Base-by-base conservation (phyloP, 2,113 vertebrate species). In the Pluvianellus socialis region DNA sequence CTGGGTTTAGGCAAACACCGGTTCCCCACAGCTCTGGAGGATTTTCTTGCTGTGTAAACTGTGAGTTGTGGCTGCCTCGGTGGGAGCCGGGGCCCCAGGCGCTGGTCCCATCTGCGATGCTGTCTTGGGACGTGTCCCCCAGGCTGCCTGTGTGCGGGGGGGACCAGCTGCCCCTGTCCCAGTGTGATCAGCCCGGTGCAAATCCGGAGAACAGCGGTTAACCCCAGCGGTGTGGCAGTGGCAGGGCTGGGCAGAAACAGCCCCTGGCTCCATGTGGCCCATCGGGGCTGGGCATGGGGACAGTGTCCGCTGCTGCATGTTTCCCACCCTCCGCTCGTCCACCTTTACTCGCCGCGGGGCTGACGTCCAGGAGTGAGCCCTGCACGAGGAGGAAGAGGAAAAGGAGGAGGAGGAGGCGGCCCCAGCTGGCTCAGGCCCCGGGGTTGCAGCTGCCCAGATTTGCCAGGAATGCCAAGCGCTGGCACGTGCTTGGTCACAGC, bases 401-500 rank as follows among this genome's bases (percentile, higher is more conserved):
- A 42, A 73, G 30, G 14, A 45, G 47, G 56, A 86, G 71, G 49
- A 42, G 35, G 40, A 65, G 76, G 45, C 38, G 19, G 56, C 70
- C 89, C 28, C 40, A 63, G 56, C 67, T 94, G 83, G 65, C 89
- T 79, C 53, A 30, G 58, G 44, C 26, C 52, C 56, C 56, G 23
- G 66, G n/a, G 52, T 40, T 76, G 71, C 66, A 94, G 79, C 88
- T 33, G 9, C 66, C 26, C 53, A 86, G 74, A 72, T 79, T 74
- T 82, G 71, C 75, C 62, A 83, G 58, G 88, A 88, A 53, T 90
- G 79, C 56, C 49, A 50, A 72, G 74, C 88, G 49, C 61, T 87
- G 12, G 3, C 38, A 70, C 0, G 3, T 74, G 67, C 42, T 89
- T 19, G 27, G 24, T 80, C 0, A 0, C 8, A 1, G 30, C 0